Evolutionary conservation across 2,797 vertebrate genomes (phyloP), one percentile per base, ranked within the genome.

Genomic region (Brachyalestes nurse): DNA sequence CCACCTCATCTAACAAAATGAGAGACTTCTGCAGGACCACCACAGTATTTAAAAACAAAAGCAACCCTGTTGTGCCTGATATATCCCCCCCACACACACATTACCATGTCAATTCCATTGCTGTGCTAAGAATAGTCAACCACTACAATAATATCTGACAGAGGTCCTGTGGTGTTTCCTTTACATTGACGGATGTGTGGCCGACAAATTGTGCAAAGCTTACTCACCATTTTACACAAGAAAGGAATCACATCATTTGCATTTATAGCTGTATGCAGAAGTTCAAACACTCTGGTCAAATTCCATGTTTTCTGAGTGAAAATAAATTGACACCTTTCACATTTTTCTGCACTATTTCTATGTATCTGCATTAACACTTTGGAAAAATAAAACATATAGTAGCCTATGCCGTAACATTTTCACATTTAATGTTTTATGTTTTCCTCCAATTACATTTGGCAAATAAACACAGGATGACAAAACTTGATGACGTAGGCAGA

Each of bases 151-250:
- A 60, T 57, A n/a, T 57, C 55, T 57, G 55, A 21, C 58, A 13
- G 58, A 13, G 58, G 23, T 12, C 58, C 58, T 16, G 6, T 62
- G 25, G 60, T 62, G 5, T 12, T 62, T 28, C 25, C 25, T 62
- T 34, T 62, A 13, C 17, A 40, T 1, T 19, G 62, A 65, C 2
- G 62, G 16, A 38, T 28, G 23, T 4, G 28, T 40, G 34, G 62
- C 16, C n/a, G 34, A 40, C 34, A 40, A 65, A 40, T 65, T 65
- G 62, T 38, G 61, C 16, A 64, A 23, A 17, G 14, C 14, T 51
- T 19, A 38, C 34, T 13, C n/a, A 34, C 23, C 66, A 61, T 75
- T 40, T 83, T 72, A 38, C 23, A 53, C 58, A 17, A 51, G 72
- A 2, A 58, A 55, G n/a, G 3, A 55, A 58, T 17, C n/a, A 53